phyloP scores from a whole-genome alignment of 1,140 invertebrate species.

The Littorina saxatilis region DNA sequence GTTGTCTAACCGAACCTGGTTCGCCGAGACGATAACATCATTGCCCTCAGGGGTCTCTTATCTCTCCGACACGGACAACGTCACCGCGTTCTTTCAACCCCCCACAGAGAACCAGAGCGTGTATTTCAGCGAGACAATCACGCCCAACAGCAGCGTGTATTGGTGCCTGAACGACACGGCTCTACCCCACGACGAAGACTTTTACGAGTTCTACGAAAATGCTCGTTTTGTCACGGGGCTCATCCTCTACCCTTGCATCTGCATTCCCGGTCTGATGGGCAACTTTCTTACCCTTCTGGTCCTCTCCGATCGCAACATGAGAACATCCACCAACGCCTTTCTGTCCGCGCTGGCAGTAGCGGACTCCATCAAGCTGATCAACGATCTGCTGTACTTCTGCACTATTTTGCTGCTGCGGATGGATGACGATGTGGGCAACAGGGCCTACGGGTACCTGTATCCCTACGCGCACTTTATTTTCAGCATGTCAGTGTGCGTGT shows the following conservation, averaged over 20 bases:
- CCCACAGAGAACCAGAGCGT: not conserved
- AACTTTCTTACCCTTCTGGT: conserved; percentile 85
- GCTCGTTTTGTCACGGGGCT: conserved; percentile 69
- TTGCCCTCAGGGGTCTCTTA: too few relatives aligned
- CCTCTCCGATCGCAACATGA: conserved; percentile 83
- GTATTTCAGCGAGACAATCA: conserved; percentile 10
- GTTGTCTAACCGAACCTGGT: too few relatives aligned
- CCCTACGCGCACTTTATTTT: conserved; percentile 74
- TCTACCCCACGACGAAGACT: conserved; percentile 34
- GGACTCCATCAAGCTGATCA: conserved; percentile 84
- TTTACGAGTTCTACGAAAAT: conserved; percentile 63
- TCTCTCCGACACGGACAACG: too few relatives aligned
- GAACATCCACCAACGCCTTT: conserved; percentile 85
- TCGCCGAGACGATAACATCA: too few relatives aligned
- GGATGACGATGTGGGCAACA: conserved; percentile 54
- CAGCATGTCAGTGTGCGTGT: conserved; percentile 67
- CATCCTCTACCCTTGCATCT: conserved; percentile 83
- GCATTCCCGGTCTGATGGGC: conserved; percentile 83
- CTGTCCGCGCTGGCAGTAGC: conserved; percentile 85
- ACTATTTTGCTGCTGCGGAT: conserved; percentile 77
- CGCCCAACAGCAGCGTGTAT: not conserved
- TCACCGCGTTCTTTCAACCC: not conserved
- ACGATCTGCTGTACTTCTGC: conserved; percentile 82
- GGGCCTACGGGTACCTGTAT: conserved; percentile 65
- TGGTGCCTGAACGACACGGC: conserved; percentile 36